Conservation (phyloP, 2,888 invertebrate genomes). For the Hydriomena furcata region DNA sequence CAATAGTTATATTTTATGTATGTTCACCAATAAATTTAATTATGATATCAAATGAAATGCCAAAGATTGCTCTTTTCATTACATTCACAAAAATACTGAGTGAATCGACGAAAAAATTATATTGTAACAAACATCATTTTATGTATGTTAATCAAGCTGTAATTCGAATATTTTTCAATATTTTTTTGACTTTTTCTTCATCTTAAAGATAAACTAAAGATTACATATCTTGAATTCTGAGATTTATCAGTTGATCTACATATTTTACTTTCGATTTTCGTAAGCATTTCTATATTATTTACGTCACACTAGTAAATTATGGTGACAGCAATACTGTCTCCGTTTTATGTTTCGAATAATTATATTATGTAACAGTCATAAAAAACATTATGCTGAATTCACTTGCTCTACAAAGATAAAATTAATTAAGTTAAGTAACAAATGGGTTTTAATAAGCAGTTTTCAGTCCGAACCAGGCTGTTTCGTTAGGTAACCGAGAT, state of each 20-base stretch:
- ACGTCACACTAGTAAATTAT: constrained; percentile 18
- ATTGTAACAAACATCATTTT: too few relatives aligned
- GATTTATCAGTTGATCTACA: background rate
- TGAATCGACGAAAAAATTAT: too few relatives aligned
- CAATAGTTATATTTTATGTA: too few relatives aligned
- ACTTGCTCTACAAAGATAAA: constrained; percentile 36
- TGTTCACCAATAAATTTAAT: too few relatives aligned
- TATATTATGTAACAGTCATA: constrained; percentile 28
- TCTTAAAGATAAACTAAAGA: background rate
- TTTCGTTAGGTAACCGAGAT: constrained; percentile 41
- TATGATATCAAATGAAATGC: too few relatives aligned
- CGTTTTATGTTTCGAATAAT: constrained; percentile 20
- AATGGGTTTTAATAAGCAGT: constrained; percentile 33
- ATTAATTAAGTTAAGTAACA: constrained; percentile 33
- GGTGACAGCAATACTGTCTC: constrained; percentile 15
- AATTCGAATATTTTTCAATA: too few relatives aligned
- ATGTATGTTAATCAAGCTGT: too few relatives aligned
- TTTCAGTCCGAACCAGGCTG: constrained; percentile 32
- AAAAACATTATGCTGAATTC: constrained; percentile 35
- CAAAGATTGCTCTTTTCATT: too few relatives aligned
- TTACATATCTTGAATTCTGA: background rate
- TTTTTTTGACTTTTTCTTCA: too few relatives aligned
- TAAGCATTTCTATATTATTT: background rate
- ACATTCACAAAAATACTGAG: too few relatives aligned
- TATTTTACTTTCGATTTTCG: constrained; percentile 6